These are phyloP conservation scores for Verasper variegatus DNA, from an alignment of 2,113 vertebrate genomes.

Conservation along the genomic window DNA sequence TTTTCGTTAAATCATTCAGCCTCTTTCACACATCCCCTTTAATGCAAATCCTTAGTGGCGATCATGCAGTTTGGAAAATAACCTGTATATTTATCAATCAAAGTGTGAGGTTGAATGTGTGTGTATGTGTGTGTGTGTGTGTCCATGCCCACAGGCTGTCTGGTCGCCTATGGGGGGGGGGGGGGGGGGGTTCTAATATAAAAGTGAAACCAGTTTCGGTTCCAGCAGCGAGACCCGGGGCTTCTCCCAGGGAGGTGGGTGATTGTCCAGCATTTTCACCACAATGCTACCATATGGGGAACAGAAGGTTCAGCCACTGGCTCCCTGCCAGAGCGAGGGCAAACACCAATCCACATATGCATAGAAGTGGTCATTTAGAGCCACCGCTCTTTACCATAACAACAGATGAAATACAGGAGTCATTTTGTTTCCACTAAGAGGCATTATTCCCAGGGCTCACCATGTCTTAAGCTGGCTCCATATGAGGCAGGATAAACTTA, in stretches of 20 bases:
- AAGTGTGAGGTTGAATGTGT: conserved; percentile 24
- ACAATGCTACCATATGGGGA: conserved; percentile 93
- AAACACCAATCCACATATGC: conserved; percentile 85
- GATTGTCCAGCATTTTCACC: conserved; percentile 87
- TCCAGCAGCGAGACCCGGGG: conserved; percentile 83
- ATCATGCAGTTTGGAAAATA: conserved; percentile 16
- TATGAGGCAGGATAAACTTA: conserved; percentile 85
- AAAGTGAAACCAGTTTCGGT: conserved; percentile 85
- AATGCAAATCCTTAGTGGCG: neutral
- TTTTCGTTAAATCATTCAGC: neutral
- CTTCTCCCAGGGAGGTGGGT: conserved; percentile 70
- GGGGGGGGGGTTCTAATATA: conserved; percentile 55
- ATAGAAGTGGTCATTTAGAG: conserved; percentile 80
- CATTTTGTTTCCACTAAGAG: conserved; percentile 77
- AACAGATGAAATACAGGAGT: conserved; percentile 84
- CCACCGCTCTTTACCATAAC: conserved; percentile 84
- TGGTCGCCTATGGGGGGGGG: conserved; percentile 51
- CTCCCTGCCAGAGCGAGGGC: conserved; percentile 82
- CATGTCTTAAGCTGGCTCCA: conserved; percentile 82
- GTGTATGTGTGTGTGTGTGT: conserved; percentile 17
- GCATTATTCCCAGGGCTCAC: conserved; percentile 79
- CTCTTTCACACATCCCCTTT: neutral
- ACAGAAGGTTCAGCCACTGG: conserved; percentile 87
- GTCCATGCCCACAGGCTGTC: conserved; percentile 56
- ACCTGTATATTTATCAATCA: conserved; percentile 26